Conservation (phyloP, 2,113 vertebrate species). For the Scartelaos histophorus region DNA sequence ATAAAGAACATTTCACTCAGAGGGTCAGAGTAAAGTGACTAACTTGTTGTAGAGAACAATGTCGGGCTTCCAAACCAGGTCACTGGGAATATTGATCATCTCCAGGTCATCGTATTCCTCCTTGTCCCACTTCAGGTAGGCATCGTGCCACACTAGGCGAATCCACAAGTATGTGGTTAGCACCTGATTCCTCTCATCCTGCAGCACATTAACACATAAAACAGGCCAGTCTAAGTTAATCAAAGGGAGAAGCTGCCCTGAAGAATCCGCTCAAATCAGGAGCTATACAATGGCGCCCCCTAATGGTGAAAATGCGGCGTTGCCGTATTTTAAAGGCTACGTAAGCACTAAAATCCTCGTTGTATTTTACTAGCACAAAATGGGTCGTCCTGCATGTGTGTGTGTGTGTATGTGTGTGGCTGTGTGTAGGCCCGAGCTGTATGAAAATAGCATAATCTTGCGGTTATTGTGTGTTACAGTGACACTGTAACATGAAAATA, state of each 20-base stretch:
- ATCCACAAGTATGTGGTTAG: slow-evolving; percentile 96
- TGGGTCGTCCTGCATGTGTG: no score
- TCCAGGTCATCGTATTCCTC: slow-evolving; percentile 93
- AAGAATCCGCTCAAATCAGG: not conserved
- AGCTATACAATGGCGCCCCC: not conserved
- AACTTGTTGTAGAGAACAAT: slow-evolving; percentile 98
- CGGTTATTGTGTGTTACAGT: no score
- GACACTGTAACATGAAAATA: no score
- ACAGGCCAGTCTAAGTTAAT: not conserved
- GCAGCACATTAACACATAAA: slow-evolving; percentile 17
- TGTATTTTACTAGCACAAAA: not conserved
- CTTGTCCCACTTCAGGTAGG: slow-evolving; percentile 90
- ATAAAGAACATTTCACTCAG: no score
- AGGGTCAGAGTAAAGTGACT: slow-evolving; percentile 18
- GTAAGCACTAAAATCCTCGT: not conserved
- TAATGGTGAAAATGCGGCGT: slow-evolving; percentile 1
- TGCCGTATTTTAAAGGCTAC: not conserved
- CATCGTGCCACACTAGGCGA: slow-evolving; percentile 91
- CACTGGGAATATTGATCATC: slow-evolving; percentile 93
- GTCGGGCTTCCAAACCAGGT: slow-evolving; percentile 94
- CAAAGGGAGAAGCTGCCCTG: not conserved
- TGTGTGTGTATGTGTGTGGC: no score
- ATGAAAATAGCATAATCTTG: no score
- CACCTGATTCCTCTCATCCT: slow-evolving; percentile 98
- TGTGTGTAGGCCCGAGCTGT: no score